These are phyloP conservation scores for Polydesmus complanatus DNA, from an alignment of 2,888 invertebrate genomes.

Conservation along the genomic window DNA sequence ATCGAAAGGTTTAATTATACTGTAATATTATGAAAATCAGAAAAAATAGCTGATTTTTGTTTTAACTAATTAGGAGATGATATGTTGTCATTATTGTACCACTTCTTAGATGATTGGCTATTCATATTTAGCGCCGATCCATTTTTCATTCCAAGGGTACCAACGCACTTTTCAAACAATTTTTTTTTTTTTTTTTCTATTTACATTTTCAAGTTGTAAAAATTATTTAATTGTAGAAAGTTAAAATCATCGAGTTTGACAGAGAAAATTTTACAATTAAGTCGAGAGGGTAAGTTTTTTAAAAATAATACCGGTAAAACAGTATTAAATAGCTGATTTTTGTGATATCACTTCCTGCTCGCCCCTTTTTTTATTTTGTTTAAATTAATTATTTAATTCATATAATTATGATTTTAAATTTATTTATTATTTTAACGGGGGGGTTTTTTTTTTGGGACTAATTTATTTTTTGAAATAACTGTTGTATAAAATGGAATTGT, in stretches of 20 bases:
- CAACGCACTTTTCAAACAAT: slow-evolving; percentile 18
- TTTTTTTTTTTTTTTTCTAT: background rate
- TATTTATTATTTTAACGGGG: slow-evolving; percentile 4
- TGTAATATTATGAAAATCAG: background rate
- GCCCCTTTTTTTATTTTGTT: too few relatives aligned
- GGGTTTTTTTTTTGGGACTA: background rate
- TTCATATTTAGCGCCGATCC: slow-evolving; percentile 88
- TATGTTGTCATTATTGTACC: slow-evolving; percentile 69
- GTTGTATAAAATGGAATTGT: slow-evolving; percentile 3
- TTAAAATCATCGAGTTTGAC: slow-evolving; percentile 77
- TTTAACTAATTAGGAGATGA: slow-evolving; percentile 49
- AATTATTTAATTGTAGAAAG: slow-evolving; percentile 49
- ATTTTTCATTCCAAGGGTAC: slow-evolving; percentile 55
- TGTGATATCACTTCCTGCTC: too few relatives aligned
- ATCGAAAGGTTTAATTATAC: slow-evolving; percentile 46
- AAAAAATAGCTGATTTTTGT: background rate
- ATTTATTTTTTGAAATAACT: slow-evolving; percentile 4
- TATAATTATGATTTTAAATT: too few relatives aligned
- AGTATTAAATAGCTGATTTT: too few relatives aligned
- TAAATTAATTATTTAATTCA: too few relatives aligned
- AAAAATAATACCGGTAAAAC: too few relatives aligned
- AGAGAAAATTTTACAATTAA: slow-evolving; percentile 64
- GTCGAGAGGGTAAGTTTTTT: slow-evolving; percentile 36
- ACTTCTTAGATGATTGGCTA: slow-evolving; percentile 86
- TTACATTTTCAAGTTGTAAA: too few relatives aligned